A percentile compares a stretch with the other conserved stretches of the same genome.
These are phyloP conservation scores for Eleginops maclovinus DNA, from an alignment of 2,113 vertebrate species.

Conservation along the genomic window DNA sequence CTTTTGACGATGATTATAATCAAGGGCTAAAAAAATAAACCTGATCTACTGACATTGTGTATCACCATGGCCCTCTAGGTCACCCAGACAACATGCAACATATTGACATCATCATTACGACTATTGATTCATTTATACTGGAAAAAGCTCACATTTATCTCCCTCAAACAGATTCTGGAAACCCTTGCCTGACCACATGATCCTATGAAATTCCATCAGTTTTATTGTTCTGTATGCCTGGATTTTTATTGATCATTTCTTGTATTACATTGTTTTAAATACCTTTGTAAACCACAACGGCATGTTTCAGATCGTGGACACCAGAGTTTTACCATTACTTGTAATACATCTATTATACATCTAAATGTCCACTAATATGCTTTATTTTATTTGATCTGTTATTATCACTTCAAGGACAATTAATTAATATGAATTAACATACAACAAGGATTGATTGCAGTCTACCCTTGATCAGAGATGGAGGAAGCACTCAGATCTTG, in stretches of 20 bases:
- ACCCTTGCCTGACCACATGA: background rate
- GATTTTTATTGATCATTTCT: background rate
- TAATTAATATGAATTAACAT: background rate
- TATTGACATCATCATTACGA: background rate
- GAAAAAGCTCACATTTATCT: background rate
- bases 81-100: rapidly evolving
- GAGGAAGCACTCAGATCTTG: no score
- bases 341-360: background rate
- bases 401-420: background rate
- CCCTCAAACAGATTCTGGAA: background rate
- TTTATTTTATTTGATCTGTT: background rate
- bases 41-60: background rate
- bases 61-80: background rate
- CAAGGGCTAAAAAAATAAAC: background rate
- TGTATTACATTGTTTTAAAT: background rate
- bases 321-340: background rate
- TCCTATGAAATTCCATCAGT: no score
- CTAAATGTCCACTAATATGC: background rate
- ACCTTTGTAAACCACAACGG: background rate
- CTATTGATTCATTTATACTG: background rate
- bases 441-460: background rate
- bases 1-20: background rate
- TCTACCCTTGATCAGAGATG: no score
- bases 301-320: background rate
- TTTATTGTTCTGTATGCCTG: background rate